Conservation (phyloP, 2,888 invertebrate genomes). For the Papilio demoleus region DNA sequence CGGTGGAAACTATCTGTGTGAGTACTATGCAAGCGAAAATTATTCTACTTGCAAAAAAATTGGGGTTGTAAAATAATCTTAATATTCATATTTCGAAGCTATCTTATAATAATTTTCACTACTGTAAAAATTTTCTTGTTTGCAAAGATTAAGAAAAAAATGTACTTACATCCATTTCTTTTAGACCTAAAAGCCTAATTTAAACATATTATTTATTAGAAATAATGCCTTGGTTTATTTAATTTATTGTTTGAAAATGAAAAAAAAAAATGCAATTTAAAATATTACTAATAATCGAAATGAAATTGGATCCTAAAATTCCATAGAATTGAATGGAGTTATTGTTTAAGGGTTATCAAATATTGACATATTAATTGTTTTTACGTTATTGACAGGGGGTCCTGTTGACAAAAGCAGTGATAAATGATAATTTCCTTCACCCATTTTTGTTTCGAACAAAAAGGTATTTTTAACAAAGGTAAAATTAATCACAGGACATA, state of each 20-base stretch:
- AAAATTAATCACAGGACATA: slow-evolving; percentile 47
- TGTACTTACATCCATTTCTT: neutral
- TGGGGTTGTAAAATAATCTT: neutral
- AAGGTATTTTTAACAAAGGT: slow-evolving; percentile 56
- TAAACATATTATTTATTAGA: no score
- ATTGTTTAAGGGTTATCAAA: slow-evolving; percentile 66
- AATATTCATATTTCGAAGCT: neutral
- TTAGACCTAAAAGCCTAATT: no score
- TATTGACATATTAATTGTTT: slow-evolving; percentile 82
- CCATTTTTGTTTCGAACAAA: slow-evolving; percentile 59
- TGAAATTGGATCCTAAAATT: slow-evolving; percentile 1
- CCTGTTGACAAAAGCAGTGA: slow-evolving; percentile 77
- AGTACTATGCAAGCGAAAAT: no score
- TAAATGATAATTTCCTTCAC: slow-evolving; percentile 74
- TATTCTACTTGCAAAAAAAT: neutral
- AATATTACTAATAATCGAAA: neutral
- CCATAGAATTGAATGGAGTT: slow-evolving; percentile 3
- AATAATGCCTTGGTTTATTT: no score
- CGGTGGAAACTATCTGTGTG: no score
- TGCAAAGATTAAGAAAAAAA: neutral
- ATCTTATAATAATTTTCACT: neutral
- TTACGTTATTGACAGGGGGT: slow-evolving; percentile 74
- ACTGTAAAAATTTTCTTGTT: neutral
- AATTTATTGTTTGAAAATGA: no score
- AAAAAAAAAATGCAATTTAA: neutral